Evolutionary conservation across 2,797 vertebrate species (phyloP), one percentile per base, ranked within the genome.

Genomic region (Bovichtus variegatus): DNA sequence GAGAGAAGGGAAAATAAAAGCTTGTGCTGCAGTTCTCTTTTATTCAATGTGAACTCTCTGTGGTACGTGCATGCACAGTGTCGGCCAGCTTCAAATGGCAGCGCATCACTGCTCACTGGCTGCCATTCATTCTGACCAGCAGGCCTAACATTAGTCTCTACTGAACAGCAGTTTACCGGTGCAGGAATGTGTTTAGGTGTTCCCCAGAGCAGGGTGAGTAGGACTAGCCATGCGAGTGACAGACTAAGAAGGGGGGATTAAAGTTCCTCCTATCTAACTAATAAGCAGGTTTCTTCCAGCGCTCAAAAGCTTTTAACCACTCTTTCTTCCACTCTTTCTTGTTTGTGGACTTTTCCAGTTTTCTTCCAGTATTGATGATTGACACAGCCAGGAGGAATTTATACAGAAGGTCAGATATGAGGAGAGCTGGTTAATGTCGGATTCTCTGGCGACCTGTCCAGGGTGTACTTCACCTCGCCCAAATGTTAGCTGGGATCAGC

Each of bases 221-320:
- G 27, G 75, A 50, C 46, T 9, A 66, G 15, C 38, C 59, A 70
- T 58, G 71, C 47, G 7, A 61, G 71, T 64, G 64, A 73, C 63
- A 34, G 50, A 55, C 23, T 43, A 29, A 60, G 38, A 59, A 68
- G 47, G 25, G 49, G 49, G 66, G 74, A 78, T 81, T 83, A 57
- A 19, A 15, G 9, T 71, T 59, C 23, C 44, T 57, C 51, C 34
- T 51, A 36, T 59, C 13, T 23, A 12, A 63, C 34, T 25, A 60
- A 51, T 19, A 18, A 76, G 46, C 27, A 51, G 16, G 12, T 43
- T 66, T n/a, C 66, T 62, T 44, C 27, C 36, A 50, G 53, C 2
- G 3, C 9, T 15, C 16, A 2, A 21, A 23, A 47, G 15, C 40
- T 72, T 54, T 60, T 58, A 59, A 67, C 31, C 15, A 21, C 15